A percentile compares a stretch with the other conserved stretches of the same genome.
phyloP scores from a whole-genome alignment of 2,113 vertebrate genomes.

The Entelurus aequoreus region DNA sequence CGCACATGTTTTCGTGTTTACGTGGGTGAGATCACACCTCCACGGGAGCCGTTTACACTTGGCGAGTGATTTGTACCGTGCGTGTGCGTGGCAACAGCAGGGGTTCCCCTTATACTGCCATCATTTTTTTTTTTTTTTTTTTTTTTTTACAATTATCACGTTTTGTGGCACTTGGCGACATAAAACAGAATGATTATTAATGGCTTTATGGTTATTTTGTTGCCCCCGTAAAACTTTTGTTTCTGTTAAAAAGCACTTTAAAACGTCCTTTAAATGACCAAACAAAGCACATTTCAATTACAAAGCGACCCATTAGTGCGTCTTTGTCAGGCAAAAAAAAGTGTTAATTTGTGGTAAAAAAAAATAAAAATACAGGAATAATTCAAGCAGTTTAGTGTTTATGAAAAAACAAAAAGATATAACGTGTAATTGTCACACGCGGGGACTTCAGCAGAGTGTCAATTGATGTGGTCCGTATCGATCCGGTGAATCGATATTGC shows the following conservation, averaged over 20 bases:
- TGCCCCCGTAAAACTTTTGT: not conserved
- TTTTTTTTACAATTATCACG: not conserved
- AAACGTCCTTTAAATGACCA: slow-evolving; percentile 18
- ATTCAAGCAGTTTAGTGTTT: not conserved
- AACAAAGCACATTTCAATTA: slow-evolving; percentile 34
- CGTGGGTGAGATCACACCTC: slow-evolving; percentile 66
- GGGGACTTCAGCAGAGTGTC: slow-evolving; percentile 9
- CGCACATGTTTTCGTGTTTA: slow-evolving; percentile 51
- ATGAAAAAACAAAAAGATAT: not conserved
- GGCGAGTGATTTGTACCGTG: slow-evolving; percentile 23
- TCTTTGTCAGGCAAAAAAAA: slow-evolving; percentile 1
- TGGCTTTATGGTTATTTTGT: not conserved
- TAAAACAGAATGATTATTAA: not conserved
- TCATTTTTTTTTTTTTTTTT: slow-evolving; percentile 8
- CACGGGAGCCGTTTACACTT: slow-evolving; percentile 58
- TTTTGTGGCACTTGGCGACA: not conserved
- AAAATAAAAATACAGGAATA: too few relatives aligned
- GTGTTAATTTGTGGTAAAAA: not conserved
- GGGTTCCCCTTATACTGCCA: slow-evolving; percentile 17
- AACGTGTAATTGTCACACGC: not conserved
- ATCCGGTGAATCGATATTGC: slow-evolving; percentile 25
- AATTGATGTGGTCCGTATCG: slow-evolving; percentile 27
- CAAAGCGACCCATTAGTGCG: slow-evolving; percentile 49
- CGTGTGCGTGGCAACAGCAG: slow-evolving; percentile 6
- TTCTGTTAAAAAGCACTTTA: too few relatives aligned